These are phyloP conservation scores for Eulithis prunata DNA, from an alignment of 2,888 invertebrate genomes.

Conservation along the genomic window DNA sequence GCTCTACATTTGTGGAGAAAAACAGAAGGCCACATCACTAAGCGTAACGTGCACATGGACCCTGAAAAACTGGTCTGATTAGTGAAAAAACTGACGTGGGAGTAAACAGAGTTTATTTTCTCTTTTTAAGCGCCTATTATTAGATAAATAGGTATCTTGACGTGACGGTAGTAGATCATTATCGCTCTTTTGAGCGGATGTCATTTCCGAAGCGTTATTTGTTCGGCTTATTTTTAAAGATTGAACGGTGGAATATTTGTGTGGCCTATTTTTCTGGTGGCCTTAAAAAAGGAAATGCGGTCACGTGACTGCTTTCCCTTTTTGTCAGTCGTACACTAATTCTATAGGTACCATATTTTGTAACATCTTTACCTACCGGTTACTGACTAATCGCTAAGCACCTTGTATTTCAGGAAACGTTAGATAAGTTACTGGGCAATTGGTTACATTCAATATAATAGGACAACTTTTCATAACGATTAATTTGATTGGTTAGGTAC, in stretches of 20 bases:
- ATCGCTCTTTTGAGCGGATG: conserved; percentile 46
- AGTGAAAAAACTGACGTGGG: conserved; percentile 16
- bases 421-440: too few relatives aligned
- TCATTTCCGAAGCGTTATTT: conserved; percentile 44
- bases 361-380: too few relatives aligned
- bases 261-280: conserved; percentile 38
- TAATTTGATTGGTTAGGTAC: too few relatives aligned
- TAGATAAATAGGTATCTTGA: conserved; percentile 45
- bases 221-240: conserved; percentile 41
- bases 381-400: too few relatives aligned
- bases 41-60: not conserved
- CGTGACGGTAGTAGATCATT: conserved; percentile 45
- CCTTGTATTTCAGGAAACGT: too few relatives aligned
- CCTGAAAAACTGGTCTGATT: conserved; percentile 2
- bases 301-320: not conserved
- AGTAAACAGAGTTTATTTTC: conserved; percentile 14
- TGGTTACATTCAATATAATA: too few relatives aligned
- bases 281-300: not conserved
- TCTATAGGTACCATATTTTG: too few relatives aligned
- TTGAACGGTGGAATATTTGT: conserved; percentile 33
- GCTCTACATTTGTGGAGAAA: too few relatives aligned
- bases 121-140: conserved; percentile 38
- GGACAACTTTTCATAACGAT: too few relatives aligned
- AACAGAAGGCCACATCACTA: not conserved
- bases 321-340: not conserved